phyloP scores from a whole-genome alignment of 2,113 vertebrate species.

The Amphiprion ocellaris region DNA sequence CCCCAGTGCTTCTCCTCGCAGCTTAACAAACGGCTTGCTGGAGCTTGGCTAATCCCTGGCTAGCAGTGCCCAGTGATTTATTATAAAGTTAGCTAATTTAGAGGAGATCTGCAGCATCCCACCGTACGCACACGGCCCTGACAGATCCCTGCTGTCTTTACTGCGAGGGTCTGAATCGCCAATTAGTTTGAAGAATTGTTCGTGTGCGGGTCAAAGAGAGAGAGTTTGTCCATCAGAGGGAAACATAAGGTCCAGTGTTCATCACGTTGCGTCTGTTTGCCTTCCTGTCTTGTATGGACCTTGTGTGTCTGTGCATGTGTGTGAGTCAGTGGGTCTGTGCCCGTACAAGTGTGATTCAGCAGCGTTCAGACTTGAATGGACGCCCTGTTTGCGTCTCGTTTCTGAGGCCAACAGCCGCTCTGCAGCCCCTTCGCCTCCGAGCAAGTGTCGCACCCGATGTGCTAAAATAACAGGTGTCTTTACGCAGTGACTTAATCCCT shows the following conservation, averaged over 20 bases:
- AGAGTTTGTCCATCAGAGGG: conserved; percentile 38
- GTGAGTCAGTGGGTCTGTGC: conserved; percentile 62
- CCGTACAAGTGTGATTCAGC: conserved; percentile 71
- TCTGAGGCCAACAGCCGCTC: conserved; percentile 73
- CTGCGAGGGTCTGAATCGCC: conserved; percentile 39
- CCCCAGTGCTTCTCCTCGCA: conserved; percentile 68
- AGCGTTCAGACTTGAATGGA: conserved; percentile 65
- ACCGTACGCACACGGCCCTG: conserved; percentile 30
- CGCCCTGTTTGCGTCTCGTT: conserved; percentile 65
- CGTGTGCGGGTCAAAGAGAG: conserved; percentile 26
- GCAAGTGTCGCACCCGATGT: conserved; percentile 79
- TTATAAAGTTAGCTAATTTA: conserved; percentile 82
- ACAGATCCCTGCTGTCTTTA: conserved; percentile 57
- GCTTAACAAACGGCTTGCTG: conserved; percentile 81
- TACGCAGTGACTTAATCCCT: conserved; percentile 61
- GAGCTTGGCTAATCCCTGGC: conserved; percentile 81
- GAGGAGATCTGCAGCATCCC: conserved; percentile 67
- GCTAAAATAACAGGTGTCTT: conserved; percentile 82
- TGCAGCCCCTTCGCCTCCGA: conserved; percentile 58
- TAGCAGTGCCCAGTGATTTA: conserved; percentile 76
- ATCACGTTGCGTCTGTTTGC: conserved; percentile 63
- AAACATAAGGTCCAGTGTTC: conserved; percentile 53
- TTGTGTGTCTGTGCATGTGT: conserved; percentile 50
- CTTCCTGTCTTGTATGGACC: conserved; percentile 54
- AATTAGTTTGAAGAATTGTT: conserved; percentile 62